These are phyloP conservation scores for Gallirallus australis DNA, from an alignment of 2,797 vertebrate genomes.

Conservation along the genomic window DNA sequence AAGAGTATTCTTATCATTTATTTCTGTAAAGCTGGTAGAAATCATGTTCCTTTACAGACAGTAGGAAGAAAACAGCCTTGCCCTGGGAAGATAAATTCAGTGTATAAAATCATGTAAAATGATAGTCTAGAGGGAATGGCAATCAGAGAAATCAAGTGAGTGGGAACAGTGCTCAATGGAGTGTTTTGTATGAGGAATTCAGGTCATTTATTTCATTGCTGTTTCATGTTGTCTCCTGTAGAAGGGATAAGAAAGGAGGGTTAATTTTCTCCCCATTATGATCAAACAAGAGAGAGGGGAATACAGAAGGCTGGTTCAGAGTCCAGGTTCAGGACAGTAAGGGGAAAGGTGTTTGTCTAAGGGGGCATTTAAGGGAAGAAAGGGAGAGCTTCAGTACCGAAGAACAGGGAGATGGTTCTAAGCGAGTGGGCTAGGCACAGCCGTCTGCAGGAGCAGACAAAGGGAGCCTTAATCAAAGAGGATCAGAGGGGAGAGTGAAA, in stretches of 20 bases:
- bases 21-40: slow-evolving; percentile 28
- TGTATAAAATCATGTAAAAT: slow-evolving; percentile 25
- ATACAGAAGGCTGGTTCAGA: background rate
- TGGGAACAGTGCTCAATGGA: background rate
- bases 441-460: background rate
- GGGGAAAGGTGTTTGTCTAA: background rate
- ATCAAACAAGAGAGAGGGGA: background rate
- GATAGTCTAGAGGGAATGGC: background rate
- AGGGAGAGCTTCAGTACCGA: background rate
- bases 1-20: slow-evolving; percentile 17
- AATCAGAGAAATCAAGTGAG: slow-evolving; percentile 36
- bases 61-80: slow-evolving; percentile 26
- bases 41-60: background rate
- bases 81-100: slow-evolving; percentile 29
- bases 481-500: background rate
- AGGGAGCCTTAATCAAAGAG: background rate
- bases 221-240: background rate
- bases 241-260: background rate
- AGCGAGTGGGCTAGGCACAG: background rate
- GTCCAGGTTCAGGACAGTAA: background rate
- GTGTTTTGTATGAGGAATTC: slow-evolving; percentile 17
- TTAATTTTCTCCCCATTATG: slow-evolving; percentile 10
- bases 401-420: background rate
- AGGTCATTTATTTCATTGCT: slow-evolving; percentile 29
- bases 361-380: background rate